Base-by-base conservation (phyloP, 2,113 vertebrate species). In the Erythrolamprus reginae region DNA sequence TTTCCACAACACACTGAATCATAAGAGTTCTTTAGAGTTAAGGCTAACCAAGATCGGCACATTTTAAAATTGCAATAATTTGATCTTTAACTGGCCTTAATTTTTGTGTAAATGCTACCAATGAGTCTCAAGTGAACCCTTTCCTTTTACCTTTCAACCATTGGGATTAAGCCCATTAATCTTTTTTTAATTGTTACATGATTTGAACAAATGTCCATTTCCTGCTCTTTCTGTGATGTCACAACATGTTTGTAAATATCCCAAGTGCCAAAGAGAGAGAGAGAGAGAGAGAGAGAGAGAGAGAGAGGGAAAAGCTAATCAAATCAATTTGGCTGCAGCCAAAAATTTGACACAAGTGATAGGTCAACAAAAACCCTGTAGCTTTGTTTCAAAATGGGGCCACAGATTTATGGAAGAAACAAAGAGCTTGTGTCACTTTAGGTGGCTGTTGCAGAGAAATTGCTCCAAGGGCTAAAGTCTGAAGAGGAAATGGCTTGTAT, bases 401-500 rank as follows among this genome's bases (percentile, higher is more conserved):
- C 21, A 23, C 19, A 65, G 86, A 89, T 85, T 89, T 82, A 84
- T 15, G 28, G 77, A n/a, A 55, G 58, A 70, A 50, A 61, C 47
- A 33, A 1, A 0, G 15, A 89, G 84, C 90, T 92, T n/a, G 0
- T 91, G 70, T 89, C 0, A 0, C n/a, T 94, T 89, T 83, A n/a
- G 17, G 87, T 55, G 0, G 0, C 83, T 86, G 42, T 65, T 65
- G 9, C 65, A 1, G 5, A 10, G 88, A 91, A 92, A 51, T 90
- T 15, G 19, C 90, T 88, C 61, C 56, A 70, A 89, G 42, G 88
- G 82, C 55, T 1, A 3, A 86, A 91, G 56, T 85, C 33, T 89
- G 91, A 90, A 94, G 85, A 88, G 93, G 90, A 92, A 93, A 53
- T 61, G 50, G 23, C 86, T 55, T 1, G 0, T 82, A 51, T 55